These are phyloP conservation scores for Emmelina monodactyla DNA, from an alignment of 2,888 invertebrate species.

Conservation along the genomic window DNA sequence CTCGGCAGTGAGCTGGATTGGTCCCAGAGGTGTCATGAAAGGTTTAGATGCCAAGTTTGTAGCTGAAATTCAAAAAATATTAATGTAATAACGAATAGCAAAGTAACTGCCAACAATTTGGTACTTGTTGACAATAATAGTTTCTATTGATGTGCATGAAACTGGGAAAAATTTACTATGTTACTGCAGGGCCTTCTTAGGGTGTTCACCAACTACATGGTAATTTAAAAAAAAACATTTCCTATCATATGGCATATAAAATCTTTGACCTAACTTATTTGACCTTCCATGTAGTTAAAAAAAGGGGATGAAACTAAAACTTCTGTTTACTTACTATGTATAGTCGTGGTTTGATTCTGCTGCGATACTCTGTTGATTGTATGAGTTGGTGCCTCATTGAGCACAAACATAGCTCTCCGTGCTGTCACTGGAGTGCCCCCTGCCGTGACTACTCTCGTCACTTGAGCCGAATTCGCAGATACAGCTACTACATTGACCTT, in stretches of 20 bases:
- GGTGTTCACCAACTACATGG: no score
- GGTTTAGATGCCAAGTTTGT: constrained; percentile 61
- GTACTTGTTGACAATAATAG: background rate
- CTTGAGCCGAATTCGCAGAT: constrained; percentile 48
- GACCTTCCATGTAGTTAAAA: no score
- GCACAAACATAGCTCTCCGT: constrained; percentile 56
- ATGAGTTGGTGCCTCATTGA: constrained; percentile 50
- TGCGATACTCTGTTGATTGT: constrained; percentile 50
- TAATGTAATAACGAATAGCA: no score
- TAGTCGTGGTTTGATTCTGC: constrained; percentile 57
- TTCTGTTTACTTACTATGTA: constrained; percentile 42
- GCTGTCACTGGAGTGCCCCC: constrained; percentile 41
- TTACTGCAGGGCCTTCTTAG: no score
- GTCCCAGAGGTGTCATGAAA: constrained; percentile 76
- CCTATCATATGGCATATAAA: no score
- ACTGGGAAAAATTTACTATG: no score
- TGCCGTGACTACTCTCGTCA: constrained; percentile 48
- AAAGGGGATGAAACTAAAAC: constrained; percentile 2
- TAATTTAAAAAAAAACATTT: no score
- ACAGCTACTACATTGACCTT: constrained; percentile 53
- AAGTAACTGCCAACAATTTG: background rate
- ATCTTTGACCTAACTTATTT: no score
- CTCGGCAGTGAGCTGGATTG: constrained; percentile 76
- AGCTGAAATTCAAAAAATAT: no score
- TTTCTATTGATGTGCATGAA: background rate